Evolutionary conservation across 2,888 invertebrate genomes (phyloP).

Genomic region (Lasioglossum zephyrum): DNA sequence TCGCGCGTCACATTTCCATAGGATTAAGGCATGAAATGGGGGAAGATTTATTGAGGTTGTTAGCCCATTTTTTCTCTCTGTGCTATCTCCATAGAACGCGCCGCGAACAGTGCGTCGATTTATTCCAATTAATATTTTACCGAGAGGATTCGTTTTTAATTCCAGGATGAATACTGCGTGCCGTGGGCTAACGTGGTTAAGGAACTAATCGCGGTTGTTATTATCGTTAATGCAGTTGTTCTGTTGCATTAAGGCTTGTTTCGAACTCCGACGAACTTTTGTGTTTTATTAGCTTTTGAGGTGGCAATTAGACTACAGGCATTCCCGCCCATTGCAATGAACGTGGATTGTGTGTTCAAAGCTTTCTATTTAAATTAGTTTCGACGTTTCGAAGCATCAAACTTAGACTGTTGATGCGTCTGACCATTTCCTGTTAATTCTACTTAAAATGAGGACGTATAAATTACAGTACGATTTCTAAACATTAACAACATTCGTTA

Average conservation of each 20-base stretch:
- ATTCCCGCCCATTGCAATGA: neutral
- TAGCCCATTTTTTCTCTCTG: neutral
- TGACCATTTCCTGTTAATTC: neutral
- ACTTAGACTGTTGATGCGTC: neutral
- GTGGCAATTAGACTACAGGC: neutral
- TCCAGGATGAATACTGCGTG: neutral
- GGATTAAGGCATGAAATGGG: neutral
- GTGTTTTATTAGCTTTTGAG: neutral
- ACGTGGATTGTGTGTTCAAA: no score
- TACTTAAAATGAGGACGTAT: neutral
- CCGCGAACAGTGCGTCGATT: neutral
- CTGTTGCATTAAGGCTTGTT: neutral
- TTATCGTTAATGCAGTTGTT: neutral
- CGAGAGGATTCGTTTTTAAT: neutral
- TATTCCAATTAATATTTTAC: neutral
- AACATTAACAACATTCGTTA: neutral
- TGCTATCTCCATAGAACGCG: neutral
- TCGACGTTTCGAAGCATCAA: neutral
- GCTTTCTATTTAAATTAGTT: neutral
- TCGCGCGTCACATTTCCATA: neutral
- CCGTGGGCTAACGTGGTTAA: neutral
- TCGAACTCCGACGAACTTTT: neutral
- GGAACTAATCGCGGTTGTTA: neutral
- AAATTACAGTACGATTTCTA: neutral
- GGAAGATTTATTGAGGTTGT: conserved; percentile 1